A percentile compares a stretch with the other conserved stretches of the same genome.
Evolutionary conservation across 1,140 invertebrate genomes (phyloP).

Genomic region (Spodoptera litura): DNA sequence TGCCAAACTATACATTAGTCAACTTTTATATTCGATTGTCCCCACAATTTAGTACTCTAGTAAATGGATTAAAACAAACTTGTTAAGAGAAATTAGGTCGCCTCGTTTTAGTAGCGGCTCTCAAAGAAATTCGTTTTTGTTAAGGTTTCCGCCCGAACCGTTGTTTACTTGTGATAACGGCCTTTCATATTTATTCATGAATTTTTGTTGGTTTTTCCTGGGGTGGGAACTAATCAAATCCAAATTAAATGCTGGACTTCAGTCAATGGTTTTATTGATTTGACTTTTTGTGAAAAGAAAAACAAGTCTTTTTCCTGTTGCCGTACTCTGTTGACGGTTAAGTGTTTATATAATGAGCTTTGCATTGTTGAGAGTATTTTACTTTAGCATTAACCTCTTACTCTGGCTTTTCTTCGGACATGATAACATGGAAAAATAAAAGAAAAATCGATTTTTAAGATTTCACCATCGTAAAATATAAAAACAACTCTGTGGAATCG

Average conservation of each 20-base stretch:
- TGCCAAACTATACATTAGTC: conserved; percentile 25
- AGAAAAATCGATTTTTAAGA: no score
- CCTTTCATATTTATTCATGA: conserved; percentile 64
- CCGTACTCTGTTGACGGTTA: not conserved
- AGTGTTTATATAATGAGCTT: not conserved
- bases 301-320: conserved; percentile 23
- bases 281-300: conserved; percentile 24
- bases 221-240: conserved; percentile 49
- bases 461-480: no score
- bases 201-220: conserved; percentile 39
- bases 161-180: conserved; percentile 56
- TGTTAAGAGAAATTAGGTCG: conserved; percentile 68
- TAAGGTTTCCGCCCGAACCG: conserved; percentile 53
- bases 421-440: no score
- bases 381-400: no score
- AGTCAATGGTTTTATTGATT: conserved; percentile 37
- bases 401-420: no score
- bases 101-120: conserved; percentile 41
- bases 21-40: conserved; percentile 62
- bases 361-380: not conserved
- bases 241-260: conserved; percentile 39
- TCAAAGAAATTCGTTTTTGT: conserved; percentile 58
- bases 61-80: conserved; percentile 71
- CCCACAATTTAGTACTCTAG: conserved; percentile 63
- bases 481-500: no score